Conservation (phyloP, 2,797 vertebrate species). For the Huso huso region DNA sequence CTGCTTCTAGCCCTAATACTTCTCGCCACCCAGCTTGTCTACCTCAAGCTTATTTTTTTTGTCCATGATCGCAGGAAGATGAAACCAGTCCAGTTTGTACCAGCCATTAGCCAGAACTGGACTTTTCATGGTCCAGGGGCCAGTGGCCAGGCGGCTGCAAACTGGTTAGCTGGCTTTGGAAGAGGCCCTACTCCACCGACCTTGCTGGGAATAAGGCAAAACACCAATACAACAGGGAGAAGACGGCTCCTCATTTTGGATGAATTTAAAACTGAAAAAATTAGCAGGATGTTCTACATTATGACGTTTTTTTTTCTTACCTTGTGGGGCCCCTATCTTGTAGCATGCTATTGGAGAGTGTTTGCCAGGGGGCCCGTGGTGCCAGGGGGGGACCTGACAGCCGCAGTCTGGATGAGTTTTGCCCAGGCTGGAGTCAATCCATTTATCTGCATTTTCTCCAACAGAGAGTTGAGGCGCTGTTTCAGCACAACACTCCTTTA, state of each 20-base stretch:
- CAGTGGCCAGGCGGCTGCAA: constrained; percentile 94
- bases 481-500: constrained; percentile 99
- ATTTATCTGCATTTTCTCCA: constrained; percentile 99
- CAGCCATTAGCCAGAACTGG: constrained; percentile 99
- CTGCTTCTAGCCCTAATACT: constrained; percentile 96
- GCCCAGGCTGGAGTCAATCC: constrained; percentile 99
- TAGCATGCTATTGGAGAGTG: constrained; percentile 98
- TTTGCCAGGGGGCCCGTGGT: constrained; percentile 91
- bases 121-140: constrained; percentile 97
- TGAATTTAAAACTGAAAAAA: constrained; percentile 99
- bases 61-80: constrained; percentile 98
- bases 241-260: constrained; percentile 94
- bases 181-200: constrained; percentile 95
- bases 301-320: constrained; percentile 99
- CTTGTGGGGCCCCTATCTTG: constrained; percentile 96
- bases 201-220: constrained; percentile 95
- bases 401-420: constrained; percentile 99
- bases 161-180: constrained; percentile 97
- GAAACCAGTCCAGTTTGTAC: constrained; percentile 99
- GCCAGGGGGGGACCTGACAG: constrained; percentile 96
- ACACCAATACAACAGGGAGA: constrained; percentile 90
- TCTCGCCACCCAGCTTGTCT: constrained; percentile 98
- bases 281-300: constrained; percentile 99
- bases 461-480: constrained; percentile 98
- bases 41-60: constrained; percentile 99